These are phyloP conservation scores for Perognathus longimembris DNA, from an alignment of 2,113 vertebrate genomes.

Conservation along the genomic window DNA sequence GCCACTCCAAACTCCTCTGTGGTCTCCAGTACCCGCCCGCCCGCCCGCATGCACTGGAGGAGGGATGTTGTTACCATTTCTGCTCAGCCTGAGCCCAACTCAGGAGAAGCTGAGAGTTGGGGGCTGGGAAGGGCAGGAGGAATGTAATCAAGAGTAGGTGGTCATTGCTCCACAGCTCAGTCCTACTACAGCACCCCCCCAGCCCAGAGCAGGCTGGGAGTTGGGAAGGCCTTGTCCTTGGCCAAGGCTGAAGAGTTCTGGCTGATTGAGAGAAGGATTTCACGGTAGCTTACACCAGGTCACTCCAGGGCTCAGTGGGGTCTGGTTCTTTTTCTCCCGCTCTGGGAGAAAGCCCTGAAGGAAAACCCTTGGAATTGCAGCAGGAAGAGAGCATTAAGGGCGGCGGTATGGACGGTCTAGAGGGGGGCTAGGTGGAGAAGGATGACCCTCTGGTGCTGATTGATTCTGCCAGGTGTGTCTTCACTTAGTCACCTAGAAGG, in stretches of 20 bases:
- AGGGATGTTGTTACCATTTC: not conserved
- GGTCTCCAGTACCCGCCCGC: slow-evolving; percentile 41
- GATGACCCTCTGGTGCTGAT: not conserved
- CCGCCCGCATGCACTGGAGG: not conserved
- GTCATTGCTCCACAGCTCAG: not conserved
- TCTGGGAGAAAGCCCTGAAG: not conserved
- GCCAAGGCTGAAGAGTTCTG: not conserved
- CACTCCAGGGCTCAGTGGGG: not conserved
- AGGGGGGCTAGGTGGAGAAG: too few species aligned
- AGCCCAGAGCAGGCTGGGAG: not conserved
- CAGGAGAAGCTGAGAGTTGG: not conserved
- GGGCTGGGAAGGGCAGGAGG: not conserved
- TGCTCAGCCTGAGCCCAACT: not conserved
- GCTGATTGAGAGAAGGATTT: not conserved
- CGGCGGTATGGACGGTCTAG: not conserved
- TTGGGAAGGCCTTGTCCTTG: not conserved
- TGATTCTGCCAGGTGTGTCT: not conserved
- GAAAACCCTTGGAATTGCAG: not conserved
- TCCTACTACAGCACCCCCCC: not conserved
- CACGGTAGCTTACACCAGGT: not conserved
- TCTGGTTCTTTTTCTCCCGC: not conserved
- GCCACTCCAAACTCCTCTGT: not conserved
- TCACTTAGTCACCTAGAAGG: not conserved
- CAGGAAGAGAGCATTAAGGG: not conserved
- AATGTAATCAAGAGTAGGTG: not conserved